Conservation (phyloP, 2,888 invertebrate genomes). For the Himalopsyche anomala region DNA sequence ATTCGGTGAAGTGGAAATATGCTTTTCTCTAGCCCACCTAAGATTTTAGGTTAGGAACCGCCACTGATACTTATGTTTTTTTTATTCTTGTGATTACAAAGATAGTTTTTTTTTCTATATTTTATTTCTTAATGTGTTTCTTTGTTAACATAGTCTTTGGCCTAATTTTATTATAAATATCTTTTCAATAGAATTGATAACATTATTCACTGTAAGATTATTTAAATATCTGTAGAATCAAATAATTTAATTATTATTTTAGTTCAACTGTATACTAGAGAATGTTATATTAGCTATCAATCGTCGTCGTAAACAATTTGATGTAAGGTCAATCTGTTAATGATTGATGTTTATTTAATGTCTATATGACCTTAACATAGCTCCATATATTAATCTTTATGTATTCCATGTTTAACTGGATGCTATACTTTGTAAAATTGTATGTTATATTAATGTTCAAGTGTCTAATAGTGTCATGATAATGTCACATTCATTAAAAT, state of each 20-base stretch:
- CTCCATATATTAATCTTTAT: constrained; percentile 30
- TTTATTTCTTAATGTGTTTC: background rate
- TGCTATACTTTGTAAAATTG: constrained; percentile 37
- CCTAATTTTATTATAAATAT: constrained; percentile 5
- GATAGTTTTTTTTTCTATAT: background rate
- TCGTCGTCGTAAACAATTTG: constrained; percentile 11
- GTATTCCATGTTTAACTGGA: constrained; percentile 30
- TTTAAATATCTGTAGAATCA: background rate
- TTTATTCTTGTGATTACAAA: background rate
- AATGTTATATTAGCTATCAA: constrained; percentile 20
- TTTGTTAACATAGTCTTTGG: background rate
- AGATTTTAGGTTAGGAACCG: too few species aligned
- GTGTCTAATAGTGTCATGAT: constrained; percentile 48
- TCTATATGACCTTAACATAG: constrained; percentile 15
- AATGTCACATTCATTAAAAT: constrained; percentile 43
- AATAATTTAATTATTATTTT: constrained; percentile 30
- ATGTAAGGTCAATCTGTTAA: background rate
- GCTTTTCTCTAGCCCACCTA: too few species aligned
- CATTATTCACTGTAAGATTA: background rate
- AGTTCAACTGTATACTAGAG: constrained; percentile 29
- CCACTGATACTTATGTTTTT: background rate
- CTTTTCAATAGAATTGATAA: constrained; percentile 1
- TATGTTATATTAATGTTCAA: constrained; percentile 52
- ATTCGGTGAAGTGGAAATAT: too few species aligned
- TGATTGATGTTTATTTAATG: constrained; percentile 5